A percentile compares a stretch with the other conserved stretches of the same genome.
Evolutionary conservation across 1,140 invertebrate species (phyloP).

Genomic region (Cyclina sinensis): DNA sequence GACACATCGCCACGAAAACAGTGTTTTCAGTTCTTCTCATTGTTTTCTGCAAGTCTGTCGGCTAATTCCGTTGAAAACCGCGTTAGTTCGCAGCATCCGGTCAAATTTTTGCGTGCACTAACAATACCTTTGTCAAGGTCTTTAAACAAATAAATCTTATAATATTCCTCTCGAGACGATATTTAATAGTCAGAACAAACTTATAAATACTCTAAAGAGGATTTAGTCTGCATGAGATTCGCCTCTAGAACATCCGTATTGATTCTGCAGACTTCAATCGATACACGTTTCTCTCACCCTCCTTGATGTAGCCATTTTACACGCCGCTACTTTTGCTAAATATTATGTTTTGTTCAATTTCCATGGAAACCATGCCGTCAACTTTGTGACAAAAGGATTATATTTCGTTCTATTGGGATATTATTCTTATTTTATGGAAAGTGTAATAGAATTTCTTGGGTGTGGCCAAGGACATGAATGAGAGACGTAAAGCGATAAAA

Average conservation of each 20-base stretch:
- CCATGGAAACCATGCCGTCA: constrained; percentile 27
- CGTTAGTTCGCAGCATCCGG: too few species aligned
- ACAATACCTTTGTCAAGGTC: not conserved
- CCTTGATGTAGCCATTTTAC: not conserved
- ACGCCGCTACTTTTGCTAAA: constrained; percentile 2
- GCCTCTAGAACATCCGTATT: not conserved
- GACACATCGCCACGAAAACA: too few species aligned
- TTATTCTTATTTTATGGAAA: not conserved
- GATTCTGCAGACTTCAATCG: constrained; percentile 10
- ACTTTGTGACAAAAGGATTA: not conserved
- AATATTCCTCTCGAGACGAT: not conserved
- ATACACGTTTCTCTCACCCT: not conserved
- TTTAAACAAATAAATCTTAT: not conserved
- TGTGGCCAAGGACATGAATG: not conserved
- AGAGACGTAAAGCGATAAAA: not conserved
- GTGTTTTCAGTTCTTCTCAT: too few species aligned
- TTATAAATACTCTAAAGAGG: not conserved
- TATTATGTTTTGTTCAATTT: constrained; percentile 25
- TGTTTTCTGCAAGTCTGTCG: too few species aligned
- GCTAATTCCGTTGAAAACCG: too few species aligned
- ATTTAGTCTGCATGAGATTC: not conserved
- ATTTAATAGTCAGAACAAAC: not conserved
- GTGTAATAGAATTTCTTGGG: not conserved
- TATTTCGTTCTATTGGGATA: not conserved
- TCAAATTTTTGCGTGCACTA: not conserved